Conservation (phyloP, 2,888 invertebrate species). For the Epirrhoe alternata region DNA sequence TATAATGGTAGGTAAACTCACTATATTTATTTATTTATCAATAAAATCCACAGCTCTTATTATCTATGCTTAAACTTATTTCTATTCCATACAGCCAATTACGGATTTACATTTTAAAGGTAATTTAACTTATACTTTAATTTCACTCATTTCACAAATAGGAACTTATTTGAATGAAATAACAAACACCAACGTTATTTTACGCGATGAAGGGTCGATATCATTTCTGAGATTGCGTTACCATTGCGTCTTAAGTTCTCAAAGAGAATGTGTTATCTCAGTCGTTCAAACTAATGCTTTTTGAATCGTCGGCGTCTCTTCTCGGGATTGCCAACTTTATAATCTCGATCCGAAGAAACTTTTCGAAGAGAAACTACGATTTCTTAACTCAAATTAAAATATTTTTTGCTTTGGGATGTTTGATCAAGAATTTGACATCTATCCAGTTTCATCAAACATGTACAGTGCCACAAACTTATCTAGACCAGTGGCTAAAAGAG, state of each 20-base stretch:
- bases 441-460: neutral
- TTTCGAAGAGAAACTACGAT: slow-evolving; percentile 63
- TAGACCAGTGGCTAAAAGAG: too few species aligned
- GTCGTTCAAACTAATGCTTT: slow-evolving; percentile 62
- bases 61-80: too few species aligned
- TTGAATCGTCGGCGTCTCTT: slow-evolving; percentile 55
- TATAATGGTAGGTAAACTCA: too few species aligned
- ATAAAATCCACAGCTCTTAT: too few species aligned
- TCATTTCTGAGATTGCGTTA: slow-evolving; percentile 3
- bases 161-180: neutral
- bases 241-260: slow-evolving; percentile 48
- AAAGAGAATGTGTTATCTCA: slow-evolving; percentile 67
- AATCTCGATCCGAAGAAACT: slow-evolving; percentile 65
- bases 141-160: too few species aligned
- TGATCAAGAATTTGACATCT: slow-evolving; percentile 18
- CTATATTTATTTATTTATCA: too few species aligned
- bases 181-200: neutral
- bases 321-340: slow-evolving; percentile 63
- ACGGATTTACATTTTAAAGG: too few species aligned
- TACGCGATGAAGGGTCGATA: neutral
- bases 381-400: slow-evolving; percentile 45
- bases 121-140: too few species aligned
- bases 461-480: too few species aligned
- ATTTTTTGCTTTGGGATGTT: slow-evolving; percentile 7
- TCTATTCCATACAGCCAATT: too few species aligned